Evolutionary conservation across 2,888 invertebrate genomes (phyloP), one percentile per base, ranked within the genome.

Genomic region (Drosophila nigritarsus): DNA sequence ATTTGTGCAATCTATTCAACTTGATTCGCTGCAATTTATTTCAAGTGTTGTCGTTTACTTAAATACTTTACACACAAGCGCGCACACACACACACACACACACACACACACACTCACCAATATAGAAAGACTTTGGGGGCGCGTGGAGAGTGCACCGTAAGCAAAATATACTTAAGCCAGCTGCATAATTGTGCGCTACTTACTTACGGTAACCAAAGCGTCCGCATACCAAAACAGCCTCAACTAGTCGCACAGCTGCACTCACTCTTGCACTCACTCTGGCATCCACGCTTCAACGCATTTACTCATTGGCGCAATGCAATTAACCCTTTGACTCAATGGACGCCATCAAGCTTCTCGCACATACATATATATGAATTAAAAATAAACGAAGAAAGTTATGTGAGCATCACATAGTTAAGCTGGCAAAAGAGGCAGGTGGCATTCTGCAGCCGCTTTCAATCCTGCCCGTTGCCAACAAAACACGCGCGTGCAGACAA

Each of bases 1-100:
- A 85, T 84, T 80, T 81, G 82, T 83, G 80, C 90, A 82, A 89
- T 89, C 83, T 82, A 88, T 91, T 91, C 83, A 80, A 82, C 84
- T 91, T 90, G 90, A 90, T 90, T 90, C 87, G 90, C 80, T 76
- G 90, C 88, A 91, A 90, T 91, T 90, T 90, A 83, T 89, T 83
- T 88, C 80, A 90, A 91, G 87, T 89, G 90, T 70, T 82, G 82
- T 86, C 88, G 78, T 86, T 89, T 89, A 86, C 87, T 86, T 89
- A 86, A 88, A 83, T 87, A 90, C 90, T 83, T 73, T 30, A 56
- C 76, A 66, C 53, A 65, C 59, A 61, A 53, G 55, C 54, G 53
- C 51, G 38, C 61, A n/a, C 64, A 32, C 51, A 45, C 55, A 51
- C 48, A 9, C 30, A 63, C 27, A 58, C 29, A 15, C 20, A 29